A percentile compares a stretch with the other conserved stretches of the same genome.
phyloP scores from a whole-genome alignment of 2,113 vertebrate species.

The Gopherus flavomarginatus region DNA sequence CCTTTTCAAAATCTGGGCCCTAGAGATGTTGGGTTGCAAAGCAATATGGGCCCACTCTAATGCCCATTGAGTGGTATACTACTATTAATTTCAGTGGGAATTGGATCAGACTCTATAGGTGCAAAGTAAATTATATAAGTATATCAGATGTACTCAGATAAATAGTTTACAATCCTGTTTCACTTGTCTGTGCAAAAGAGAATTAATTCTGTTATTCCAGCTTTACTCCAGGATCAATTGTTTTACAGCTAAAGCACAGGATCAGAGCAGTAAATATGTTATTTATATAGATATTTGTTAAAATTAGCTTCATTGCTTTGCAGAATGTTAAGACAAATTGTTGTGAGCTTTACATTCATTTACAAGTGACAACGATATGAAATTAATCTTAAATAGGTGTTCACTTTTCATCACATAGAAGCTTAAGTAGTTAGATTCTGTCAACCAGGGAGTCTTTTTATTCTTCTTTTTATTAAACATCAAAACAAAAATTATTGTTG shows the following conservation, averaged over 20 bases:
- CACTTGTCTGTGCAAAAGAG: neutral
- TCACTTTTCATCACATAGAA: constrained; percentile 63
- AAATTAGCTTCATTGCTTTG: constrained; percentile 56
- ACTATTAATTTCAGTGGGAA: neutral
- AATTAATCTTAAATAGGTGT: constrained; percentile 70
- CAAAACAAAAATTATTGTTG: neutral
- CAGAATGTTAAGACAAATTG: constrained; percentile 72
- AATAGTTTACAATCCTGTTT: neutral
- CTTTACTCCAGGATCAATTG: constrained; percentile 55
- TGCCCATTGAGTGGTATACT: neutral
- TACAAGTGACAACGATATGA: constrained; percentile 63
- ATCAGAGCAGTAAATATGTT: constrained; percentile 58
- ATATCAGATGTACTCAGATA: neutral
- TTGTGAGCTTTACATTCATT: constrained; percentile 71
- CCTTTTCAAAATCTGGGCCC: neutral
- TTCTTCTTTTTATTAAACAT: constrained; percentile 52
- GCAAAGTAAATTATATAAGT: neutral
- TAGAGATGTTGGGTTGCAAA: neutral
- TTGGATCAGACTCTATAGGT: neutral
- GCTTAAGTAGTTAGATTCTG: constrained; percentile 57
- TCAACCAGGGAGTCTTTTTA: constrained; percentile 51
- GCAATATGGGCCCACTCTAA: neutral
- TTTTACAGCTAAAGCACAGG: constrained; percentile 59
- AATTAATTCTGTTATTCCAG: constrained; percentile 36
- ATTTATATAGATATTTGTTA: constrained; percentile 70